Conservation (phyloP, 1,140 invertebrate genomes). For the Acromyrmex echinatior region DNA sequence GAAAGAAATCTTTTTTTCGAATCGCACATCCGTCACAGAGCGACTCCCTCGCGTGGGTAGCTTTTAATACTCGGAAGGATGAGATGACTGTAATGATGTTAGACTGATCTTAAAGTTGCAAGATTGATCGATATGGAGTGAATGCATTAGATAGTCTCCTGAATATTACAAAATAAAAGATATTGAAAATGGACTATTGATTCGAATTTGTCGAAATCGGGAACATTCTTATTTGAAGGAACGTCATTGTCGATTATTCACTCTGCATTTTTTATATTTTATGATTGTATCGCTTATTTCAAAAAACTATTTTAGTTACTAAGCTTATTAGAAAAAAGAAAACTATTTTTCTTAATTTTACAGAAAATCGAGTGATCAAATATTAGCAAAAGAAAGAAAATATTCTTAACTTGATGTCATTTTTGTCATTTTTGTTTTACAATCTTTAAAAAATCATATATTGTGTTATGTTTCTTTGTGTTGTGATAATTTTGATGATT, state of each 20-base stretch:
- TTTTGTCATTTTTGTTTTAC: too few relatives aligned
- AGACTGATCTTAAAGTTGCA: constrained; percentile 15
- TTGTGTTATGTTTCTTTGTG: too few relatives aligned
- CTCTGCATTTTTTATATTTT: background rate
- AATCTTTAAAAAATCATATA: too few relatives aligned
- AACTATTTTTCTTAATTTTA: too few relatives aligned
- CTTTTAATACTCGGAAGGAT: constrained; percentile 52
- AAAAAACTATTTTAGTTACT: too few relatives aligned
- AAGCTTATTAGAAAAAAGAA: too few relatives aligned
- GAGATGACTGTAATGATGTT: constrained; percentile 25
- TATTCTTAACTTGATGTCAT: too few relatives aligned
- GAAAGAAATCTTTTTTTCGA: constrained; percentile 54
- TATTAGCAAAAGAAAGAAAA: too few relatives aligned
- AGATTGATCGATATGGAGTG: constrained; percentile 8
- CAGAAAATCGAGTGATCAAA: too few relatives aligned
- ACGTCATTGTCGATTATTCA: background rate
- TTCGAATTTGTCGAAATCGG: background rate
- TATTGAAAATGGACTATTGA: background rate
- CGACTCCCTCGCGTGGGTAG: background rate
- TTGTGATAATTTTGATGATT: too few relatives aligned
- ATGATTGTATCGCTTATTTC: background rate
- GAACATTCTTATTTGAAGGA: background rate
- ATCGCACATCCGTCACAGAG: constrained; percentile 51
- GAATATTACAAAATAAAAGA: background rate
- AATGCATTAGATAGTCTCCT: background rate